These are phyloP conservation scores for Tinamus major DNA, from an alignment of 2,797 vertebrate species.

Conservation along the genomic window DNA sequence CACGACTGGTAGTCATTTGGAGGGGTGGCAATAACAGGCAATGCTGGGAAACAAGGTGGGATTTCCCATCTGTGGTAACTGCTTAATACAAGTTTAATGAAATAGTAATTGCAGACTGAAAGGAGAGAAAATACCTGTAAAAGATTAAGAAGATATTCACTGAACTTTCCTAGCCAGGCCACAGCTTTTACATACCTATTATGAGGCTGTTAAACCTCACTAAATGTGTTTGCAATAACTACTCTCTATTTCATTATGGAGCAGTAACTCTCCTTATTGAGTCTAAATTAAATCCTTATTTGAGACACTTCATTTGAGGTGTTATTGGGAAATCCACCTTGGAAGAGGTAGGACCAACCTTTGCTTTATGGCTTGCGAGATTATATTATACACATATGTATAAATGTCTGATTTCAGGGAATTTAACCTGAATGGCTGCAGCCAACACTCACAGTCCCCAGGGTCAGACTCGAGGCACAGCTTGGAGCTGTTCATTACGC, in stretches of 20 bases:
- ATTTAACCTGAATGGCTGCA: not conserved
- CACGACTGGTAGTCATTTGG: not conserved
- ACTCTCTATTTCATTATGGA: conserved; percentile 55
- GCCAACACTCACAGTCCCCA: not conserved
- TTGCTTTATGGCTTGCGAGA: conserved; percentile 24
- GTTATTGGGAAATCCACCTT: conserved; percentile 38
- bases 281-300: conserved; percentile 66
- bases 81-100: conserved; percentile 46
- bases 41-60: not conserved
- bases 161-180: conserved; percentile 36
- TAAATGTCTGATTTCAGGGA: conserved; percentile 3
- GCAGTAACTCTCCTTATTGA: conserved; percentile 63
- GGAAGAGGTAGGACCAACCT: not conserved
- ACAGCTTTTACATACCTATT: conserved; percentile 45
- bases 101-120: conserved; percentile 16
- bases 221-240: conserved; percentile 67
- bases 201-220: conserved; percentile 24
- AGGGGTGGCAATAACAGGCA: not conserved
- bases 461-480: not conserved
- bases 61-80: not conserved
- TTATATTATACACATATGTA: not conserved
- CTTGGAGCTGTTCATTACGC: not conserved
- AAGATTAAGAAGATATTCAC: conserved; percentile 47
- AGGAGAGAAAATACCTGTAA: not conserved
- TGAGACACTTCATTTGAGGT: conserved; percentile 64